A percentile compares a stretch with the other conserved stretches of the same genome.
Conservation (phyloP, 2,113 vertebrate species). For the Bubo bubo region DNA sequence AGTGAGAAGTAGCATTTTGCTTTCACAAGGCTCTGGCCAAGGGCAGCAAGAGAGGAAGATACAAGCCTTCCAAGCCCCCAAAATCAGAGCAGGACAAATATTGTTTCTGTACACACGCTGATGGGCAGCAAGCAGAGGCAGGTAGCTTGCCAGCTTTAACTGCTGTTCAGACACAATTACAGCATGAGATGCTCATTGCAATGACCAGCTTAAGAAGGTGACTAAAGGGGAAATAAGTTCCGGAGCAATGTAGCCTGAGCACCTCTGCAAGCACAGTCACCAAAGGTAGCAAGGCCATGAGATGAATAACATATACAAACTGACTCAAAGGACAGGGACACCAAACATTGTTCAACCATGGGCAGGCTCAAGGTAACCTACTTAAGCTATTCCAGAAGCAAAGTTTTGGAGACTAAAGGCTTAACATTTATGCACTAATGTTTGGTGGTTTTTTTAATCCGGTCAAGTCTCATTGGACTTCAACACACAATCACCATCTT, state of each 20-base stretch:
- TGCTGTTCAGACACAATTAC: background rate
- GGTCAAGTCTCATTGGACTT: background rate
- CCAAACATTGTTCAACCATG: background rate
- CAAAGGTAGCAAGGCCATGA: background rate
- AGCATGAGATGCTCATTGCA: background rate
- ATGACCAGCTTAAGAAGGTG: background rate
- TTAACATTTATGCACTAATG: too few species aligned
- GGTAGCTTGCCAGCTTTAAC: background rate
- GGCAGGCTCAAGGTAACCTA: background rate
- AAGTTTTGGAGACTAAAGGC: background rate
- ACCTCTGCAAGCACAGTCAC: background rate
- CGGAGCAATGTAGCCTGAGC: rapidly evolving
- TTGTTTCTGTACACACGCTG: rapidly evolving
- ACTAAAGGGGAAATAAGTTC: background rate
- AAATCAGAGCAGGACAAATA: background rate
- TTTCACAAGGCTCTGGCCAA: background rate
- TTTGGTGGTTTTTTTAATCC: background rate
- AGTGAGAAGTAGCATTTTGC: background rate
- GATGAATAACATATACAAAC: background rate
- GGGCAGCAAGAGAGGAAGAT: background rate
- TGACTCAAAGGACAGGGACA: background rate
- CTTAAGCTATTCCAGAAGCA: background rate
- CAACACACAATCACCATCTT: background rate
- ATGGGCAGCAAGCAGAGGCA: background rate
- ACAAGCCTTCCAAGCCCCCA: background rate